Base-by-base conservation (phyloP, 2,888 invertebrate genomes). In the Thecocarcelia acutangulata region DNA sequence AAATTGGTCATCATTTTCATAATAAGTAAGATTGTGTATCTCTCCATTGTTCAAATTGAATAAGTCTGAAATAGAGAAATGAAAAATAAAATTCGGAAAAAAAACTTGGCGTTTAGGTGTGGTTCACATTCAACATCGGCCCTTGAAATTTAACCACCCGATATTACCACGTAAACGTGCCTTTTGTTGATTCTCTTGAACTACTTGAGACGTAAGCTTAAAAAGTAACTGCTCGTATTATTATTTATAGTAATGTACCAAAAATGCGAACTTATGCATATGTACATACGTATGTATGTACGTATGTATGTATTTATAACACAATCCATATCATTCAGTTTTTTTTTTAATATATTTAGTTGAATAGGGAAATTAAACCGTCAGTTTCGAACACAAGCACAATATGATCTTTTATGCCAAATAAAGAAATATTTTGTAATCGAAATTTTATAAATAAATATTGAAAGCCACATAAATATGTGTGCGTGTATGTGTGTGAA, bases 381-480 rank as follows among this genome's bases (percentile, higher is more conserved):
- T 58, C 56, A 64, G 5, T 42, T 17, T 64, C 64, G 6, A n/a
- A 56, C 6, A 56, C 37, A 66, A 19, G n/a, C 13, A 33, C 24
- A 59, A 54, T 46, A 37, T 70, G 63, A 56, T 64, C 54, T 70
- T 63, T 76, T 50, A 61, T 56, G 70, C 63, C 70, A 77, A 70
- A 61, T 70, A 72, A 72, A 77, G 70, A 77, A 77, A 77, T 77
- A 58, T 77, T 77, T 77, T 70, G 70, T 77, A 77, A 77, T 77
- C 70, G 56, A 72, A 72, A 54, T 28, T 13, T 37, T 54, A 42
- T 63, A 63, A 56, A 63, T 68, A 59, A 69, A 48, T 46, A 56
- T 46, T 4, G 9, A 48, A 50, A 50, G 40, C 46, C 66, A 59
- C 9, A n/a, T 44, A 33, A 46, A 17, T 68, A 11, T 4, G 28